phyloP scores from a whole-genome alignment of 37 sponge, comb jelly and placozoan species.

The Corticium candelabrum region DNA sequence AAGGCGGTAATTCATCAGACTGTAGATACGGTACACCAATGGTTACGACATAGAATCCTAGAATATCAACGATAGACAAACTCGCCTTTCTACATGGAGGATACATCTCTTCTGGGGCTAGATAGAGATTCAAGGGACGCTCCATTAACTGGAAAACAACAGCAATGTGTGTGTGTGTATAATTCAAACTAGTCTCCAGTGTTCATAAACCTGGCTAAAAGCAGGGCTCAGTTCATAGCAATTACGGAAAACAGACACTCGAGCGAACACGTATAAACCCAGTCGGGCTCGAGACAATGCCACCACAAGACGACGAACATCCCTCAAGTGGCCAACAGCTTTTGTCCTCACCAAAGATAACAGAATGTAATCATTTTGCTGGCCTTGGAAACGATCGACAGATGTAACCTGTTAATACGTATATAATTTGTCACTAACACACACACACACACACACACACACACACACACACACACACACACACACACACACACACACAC shows the following conservation, averaged over 20 bases:
- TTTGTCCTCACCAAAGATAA: slow-evolving; percentile 91
- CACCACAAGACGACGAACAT: slow-evolving; percentile 92
- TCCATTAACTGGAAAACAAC: neutral
- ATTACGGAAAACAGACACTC: slow-evolving; percentile 70
- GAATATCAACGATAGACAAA: neutral
- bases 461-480: no score
- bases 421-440: neutral
- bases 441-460: neutral
- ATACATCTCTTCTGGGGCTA: slow-evolving; percentile 74
- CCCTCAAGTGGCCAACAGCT: slow-evolving; percentile 87
- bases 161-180: no score
- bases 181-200: slow-evolving; percentile 3
- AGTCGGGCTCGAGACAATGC: slow-evolving; percentile 98
- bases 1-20: slow-evolving; percentile 7
- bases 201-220: slow-evolving; percentile 76
- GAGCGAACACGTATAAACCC: slow-evolving; percentile 87
- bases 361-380: slow-evolving; percentile 98
- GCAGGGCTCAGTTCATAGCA: slow-evolving; percentile 96
- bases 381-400: slow-evolving; percentile 97
- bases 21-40: neutral
- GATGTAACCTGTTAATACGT: slow-evolving; percentile 74
- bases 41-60: neutral
- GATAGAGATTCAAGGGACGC: slow-evolving; percentile 60
- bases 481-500: neutral
- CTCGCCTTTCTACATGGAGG: slow-evolving; percentile 61